Conservation (phyloP, 2,113 vertebrate species). For the Trogon melanurus region DNA sequence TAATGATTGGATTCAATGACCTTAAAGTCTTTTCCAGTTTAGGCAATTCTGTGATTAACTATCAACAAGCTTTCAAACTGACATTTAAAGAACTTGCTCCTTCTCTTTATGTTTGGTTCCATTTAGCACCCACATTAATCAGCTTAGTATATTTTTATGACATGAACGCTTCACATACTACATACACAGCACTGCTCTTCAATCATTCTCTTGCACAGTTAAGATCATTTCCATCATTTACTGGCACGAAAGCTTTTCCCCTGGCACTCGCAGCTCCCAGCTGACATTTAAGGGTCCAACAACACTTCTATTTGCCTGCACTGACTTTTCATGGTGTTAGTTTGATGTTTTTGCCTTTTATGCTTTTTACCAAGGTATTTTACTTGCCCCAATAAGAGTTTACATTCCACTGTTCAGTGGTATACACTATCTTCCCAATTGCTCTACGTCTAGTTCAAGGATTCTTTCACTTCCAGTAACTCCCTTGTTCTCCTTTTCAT, state of each 20-base stretch:
- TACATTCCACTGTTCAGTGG: not conserved
- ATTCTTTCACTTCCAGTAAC: not conserved
- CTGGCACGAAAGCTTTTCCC: not conserved
- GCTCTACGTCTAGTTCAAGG: not conserved
- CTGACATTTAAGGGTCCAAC: not conserved
- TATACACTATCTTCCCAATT: rapidly evolving
- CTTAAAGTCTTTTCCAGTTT: too few relatives aligned
- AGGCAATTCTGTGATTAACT: not conserved
- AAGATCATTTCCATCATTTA: not conserved
- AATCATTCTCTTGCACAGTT: not conserved
- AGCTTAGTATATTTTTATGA: not conserved
- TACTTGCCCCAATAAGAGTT: not conserved
- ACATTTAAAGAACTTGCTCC: not conserved
- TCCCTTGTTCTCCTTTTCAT: not conserved
- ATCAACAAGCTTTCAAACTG: not conserved
- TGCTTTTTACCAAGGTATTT: not conserved
- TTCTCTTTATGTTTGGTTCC: not conserved
- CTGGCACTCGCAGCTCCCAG: not conserved
- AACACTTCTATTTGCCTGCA: not conserved
- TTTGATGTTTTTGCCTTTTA: not conserved
- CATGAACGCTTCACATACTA: not conserved
- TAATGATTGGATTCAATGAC: too few relatives aligned
- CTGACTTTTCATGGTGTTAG: not conserved
- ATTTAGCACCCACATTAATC: not conserved
- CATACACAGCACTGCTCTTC: not conserved